phyloP scores from a whole-genome alignment of 2,113 vertebrate genomes.

The Myotis davidii region DNA sequence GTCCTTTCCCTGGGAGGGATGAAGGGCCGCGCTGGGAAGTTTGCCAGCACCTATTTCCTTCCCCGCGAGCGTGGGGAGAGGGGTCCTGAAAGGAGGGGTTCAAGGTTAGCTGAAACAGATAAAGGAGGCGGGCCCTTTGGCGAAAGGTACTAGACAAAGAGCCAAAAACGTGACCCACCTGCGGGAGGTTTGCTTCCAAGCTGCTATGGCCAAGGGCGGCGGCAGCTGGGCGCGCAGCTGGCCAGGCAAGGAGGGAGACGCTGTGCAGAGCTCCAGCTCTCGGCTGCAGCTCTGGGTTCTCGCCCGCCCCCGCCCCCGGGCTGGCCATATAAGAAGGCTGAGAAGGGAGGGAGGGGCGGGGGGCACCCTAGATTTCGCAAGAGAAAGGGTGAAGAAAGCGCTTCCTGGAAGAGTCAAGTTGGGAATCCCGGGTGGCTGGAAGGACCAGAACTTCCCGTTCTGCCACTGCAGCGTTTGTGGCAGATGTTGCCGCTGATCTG shows the following conservation, averaged over 20 bases:
- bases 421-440: slow-evolving; percentile 62
- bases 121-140: neutral
- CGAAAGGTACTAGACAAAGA: neutral
- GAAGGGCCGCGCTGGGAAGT: neutral
- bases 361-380: slow-evolving; percentile 68
- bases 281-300: neutral
- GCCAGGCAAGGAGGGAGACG: neutral
- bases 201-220: neutral
- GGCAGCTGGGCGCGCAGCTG: neutral
- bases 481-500: neutral
- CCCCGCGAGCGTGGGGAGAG: neutral
- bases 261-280: neutral
- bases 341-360: slow-evolving; percentile 34
- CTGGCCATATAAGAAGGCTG: neutral
- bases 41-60: neutral
- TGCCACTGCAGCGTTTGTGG: neutral
- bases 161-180: slow-evolving; percentile 61
- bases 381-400: slow-evolving; percentile 45
- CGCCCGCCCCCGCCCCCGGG: accelerated
- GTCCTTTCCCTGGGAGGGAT: neutral
- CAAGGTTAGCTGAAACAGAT: neutral
- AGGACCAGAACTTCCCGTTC: slow-evolving; percentile 46
- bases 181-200: neutral
- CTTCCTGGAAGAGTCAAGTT: slow-evolving; percentile 64
- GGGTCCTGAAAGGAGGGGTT: neutral